A percentile compares a stretch with the other conserved stretches of the same genome.
Conservation (phyloP, 2,797 vertebrate genomes). For the Nannoperca australis region DNA sequence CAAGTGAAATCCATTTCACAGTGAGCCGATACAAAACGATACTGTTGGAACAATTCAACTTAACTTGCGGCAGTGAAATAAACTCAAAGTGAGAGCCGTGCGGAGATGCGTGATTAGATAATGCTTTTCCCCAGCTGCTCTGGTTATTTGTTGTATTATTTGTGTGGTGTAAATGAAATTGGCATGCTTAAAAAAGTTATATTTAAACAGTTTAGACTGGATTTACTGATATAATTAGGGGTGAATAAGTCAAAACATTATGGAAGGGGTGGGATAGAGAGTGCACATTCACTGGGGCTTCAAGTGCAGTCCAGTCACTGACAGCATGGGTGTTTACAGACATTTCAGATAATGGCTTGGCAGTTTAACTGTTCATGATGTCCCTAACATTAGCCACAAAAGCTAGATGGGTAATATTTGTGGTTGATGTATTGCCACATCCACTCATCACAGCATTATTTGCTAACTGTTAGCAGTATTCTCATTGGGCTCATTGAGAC, state of each 20-base stretch:
- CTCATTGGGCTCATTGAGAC: background rate
- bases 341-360: background rate
- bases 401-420: background rate
- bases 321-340: slow-evolving; percentile 1
- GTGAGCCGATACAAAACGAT: slow-evolving; percentile 32
- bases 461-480: background rate
- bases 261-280: background rate
- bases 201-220: background rate
- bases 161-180: slow-evolving; percentile 16
- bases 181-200: slow-evolving; percentile 2
- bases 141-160: slow-evolving; percentile 11
- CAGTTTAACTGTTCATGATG: background rate
- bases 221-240: background rate
- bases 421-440: background rate
- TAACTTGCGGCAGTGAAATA: slow-evolving; percentile 33
- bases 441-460: background rate
- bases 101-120: slow-evolving; percentile 21
- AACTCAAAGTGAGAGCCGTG: slow-evolving; percentile 23
- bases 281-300: background rate
- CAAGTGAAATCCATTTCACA: slow-evolving; percentile 62
- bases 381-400: background rate
- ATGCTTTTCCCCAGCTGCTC: slow-evolving; percentile 3
- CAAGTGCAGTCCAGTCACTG: background rate
- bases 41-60: slow-evolving; percentile 31
- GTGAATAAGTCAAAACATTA: slow-evolving; percentile 14